These are phyloP conservation scores for Bilobella aurantiaca DNA, from an alignment of 1,140 invertebrate species.

Conservation along the genomic window DNA sequence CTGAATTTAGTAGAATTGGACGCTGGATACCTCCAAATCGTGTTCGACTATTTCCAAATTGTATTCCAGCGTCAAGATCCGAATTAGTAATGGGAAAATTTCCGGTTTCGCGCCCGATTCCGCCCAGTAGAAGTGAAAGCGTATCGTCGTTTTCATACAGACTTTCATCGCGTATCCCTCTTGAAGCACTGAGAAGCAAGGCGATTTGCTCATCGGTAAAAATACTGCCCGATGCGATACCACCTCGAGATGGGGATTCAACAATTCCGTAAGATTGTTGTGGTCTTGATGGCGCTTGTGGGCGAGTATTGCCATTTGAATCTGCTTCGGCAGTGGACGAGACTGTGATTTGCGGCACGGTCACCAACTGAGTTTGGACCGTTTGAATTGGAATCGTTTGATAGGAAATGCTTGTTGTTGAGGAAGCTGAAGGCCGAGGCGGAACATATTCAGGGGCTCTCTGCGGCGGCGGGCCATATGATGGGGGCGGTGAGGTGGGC, in stretches of 20 bases:
- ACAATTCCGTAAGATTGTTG: background rate
- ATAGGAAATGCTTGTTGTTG: conserved; percentile 23
- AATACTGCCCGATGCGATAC: background rate
- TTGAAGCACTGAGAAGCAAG: background rate
- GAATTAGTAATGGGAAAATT: background rate
- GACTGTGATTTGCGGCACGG: conserved; percentile 8
- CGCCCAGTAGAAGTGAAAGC: background rate
- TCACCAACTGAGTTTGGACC: conserved; percentile 23
- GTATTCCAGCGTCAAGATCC: background rate
- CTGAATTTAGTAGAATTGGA: background rate
- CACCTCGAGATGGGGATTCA: background rate
- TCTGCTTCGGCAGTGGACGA: background rate
- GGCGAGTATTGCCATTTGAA: background rate
- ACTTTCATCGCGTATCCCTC: background rate
- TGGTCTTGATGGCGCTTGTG: background rate
- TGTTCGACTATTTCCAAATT: background rate
- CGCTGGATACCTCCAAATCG: background rate
- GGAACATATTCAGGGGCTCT: background rate
- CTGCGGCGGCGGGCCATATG: conserved; percentile 12
- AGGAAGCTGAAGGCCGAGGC: conserved; percentile 11
- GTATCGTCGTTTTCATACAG: background rate
- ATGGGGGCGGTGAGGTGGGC: background rate
- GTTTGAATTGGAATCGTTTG: conserved; percentile 29
- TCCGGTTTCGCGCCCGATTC: background rate
- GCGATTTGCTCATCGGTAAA: conserved; percentile 12